phyloP scores from a whole-genome alignment of 2,113 vertebrate genomes.

The Menura novaehollandiae region DNA sequence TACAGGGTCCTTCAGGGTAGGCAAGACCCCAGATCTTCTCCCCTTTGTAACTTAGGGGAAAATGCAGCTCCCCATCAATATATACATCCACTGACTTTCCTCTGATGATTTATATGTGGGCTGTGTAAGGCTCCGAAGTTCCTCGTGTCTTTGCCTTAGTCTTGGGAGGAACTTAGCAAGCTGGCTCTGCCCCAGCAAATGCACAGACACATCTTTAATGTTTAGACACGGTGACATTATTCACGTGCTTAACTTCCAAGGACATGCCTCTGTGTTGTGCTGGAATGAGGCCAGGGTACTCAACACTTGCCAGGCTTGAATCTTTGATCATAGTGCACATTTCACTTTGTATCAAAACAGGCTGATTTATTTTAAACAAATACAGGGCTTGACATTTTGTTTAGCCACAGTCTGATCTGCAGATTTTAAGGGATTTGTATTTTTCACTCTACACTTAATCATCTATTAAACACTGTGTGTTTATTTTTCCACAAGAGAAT shows the following conservation, averaged over 20 bases:
- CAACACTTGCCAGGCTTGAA: neutral
- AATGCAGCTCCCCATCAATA: neutral
- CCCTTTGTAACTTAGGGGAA: neutral
- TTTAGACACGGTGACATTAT: neutral
- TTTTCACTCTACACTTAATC: neutral
- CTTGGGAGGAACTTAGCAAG: neutral
- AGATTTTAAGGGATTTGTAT: neutral
- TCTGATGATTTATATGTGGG: neutral
- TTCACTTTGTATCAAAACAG: neutral
- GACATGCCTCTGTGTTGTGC: neutral
- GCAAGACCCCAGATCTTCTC: neutral
- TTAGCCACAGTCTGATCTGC: neutral
- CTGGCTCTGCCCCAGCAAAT: neutral
- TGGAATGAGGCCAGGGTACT: neutral
- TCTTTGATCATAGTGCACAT: neutral
- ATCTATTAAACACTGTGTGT: neutral
- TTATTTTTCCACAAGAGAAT: neutral
- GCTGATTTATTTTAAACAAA: neutral
- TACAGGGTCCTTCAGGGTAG: neutral
- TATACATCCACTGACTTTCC: neutral
- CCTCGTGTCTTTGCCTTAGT: neutral
- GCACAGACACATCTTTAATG: neutral
- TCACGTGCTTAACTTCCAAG: conserved; percentile 10
- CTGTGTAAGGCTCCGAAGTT: neutral
- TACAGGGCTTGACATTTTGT: neutral